Conservation (phyloP, 2,113 vertebrate genomes). For the Alces alces region DNA sequence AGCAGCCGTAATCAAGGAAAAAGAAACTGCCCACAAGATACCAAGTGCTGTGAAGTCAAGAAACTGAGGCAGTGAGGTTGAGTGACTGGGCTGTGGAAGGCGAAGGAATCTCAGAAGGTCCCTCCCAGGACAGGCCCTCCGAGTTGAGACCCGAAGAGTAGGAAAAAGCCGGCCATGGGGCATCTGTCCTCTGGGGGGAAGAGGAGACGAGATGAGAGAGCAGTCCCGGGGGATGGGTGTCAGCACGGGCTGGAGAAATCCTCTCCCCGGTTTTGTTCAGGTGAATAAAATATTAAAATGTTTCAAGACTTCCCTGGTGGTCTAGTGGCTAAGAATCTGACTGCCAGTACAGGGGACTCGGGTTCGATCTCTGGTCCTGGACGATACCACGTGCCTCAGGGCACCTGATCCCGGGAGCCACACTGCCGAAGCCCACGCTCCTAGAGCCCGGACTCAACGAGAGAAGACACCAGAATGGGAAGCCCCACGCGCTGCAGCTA, state of each 20-base stretch:
- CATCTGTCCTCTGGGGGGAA: neutral
- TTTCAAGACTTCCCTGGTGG: neutral
- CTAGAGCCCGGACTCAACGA: neutral
- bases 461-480: neutral
- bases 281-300: neutral
- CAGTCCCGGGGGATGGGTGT: neutral
- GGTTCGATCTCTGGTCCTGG: neutral
- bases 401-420: neutral
- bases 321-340: neutral
- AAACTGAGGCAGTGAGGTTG: neutral
- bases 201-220: neutral
- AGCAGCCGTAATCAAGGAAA: neutral
- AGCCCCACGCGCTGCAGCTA: rapidly evolving
- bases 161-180: neutral
- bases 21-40: neutral
- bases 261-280: neutral
- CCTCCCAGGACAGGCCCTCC: neutral
- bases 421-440: neutral
- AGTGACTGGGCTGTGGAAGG: no score
- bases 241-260: neutral
- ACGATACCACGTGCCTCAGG: neutral
- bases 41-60: neutral
- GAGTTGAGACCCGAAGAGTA: neutral
- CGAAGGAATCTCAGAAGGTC: neutral
- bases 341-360: neutral